These are phyloP conservation scores for Pleuronectes platessa DNA, from an alignment of 2,113 vertebrate species.

Conservation along the genomic window DNA sequence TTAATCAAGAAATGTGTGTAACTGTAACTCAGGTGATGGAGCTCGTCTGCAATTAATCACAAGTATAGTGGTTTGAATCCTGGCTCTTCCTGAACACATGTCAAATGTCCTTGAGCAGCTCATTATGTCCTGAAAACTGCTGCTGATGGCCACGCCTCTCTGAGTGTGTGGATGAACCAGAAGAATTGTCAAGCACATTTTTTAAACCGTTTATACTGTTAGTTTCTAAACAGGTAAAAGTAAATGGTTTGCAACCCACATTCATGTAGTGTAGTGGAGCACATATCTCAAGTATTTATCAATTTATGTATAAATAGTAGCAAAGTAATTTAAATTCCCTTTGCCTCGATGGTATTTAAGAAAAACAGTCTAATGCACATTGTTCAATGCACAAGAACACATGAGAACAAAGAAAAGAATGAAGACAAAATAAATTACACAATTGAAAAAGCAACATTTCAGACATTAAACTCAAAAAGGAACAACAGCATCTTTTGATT, in stretches of 20 bases:
- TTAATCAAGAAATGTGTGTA: slow-evolving; percentile 9
- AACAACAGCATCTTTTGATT: too few relatives aligned
- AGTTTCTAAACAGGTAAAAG: background rate
- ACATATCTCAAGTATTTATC: background rate
- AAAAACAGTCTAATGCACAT: too few relatives aligned
- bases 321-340: background rate
- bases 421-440: too few relatives aligned
- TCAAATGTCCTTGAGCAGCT: slow-evolving; percentile 24
- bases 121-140: slow-evolving; percentile 2
- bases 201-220: too few relatives aligned
- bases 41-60: background rate
- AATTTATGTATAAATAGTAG: background rate
- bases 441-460: too few relatives aligned
- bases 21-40: slow-evolving; percentile 14
- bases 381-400: too few relatives aligned
- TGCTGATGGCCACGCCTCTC: background rate
- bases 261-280: background rate
- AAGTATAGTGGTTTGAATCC: slow-evolving; percentile 24
- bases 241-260: background rate
- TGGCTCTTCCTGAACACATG: slow-evolving; percentile 10
- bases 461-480: too few relatives aligned
- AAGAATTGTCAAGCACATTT: background rate
- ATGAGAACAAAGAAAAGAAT: too few relatives aligned
- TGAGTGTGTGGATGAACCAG: background rate
- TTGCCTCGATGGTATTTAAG: too few relatives aligned